A percentile compares a stretch with the other conserved stretches of the same genome.
These are phyloP conservation scores for Tipula unca DNA, from an alignment of 2,888 invertebrate genomes.

Conservation along the genomic window DNA sequence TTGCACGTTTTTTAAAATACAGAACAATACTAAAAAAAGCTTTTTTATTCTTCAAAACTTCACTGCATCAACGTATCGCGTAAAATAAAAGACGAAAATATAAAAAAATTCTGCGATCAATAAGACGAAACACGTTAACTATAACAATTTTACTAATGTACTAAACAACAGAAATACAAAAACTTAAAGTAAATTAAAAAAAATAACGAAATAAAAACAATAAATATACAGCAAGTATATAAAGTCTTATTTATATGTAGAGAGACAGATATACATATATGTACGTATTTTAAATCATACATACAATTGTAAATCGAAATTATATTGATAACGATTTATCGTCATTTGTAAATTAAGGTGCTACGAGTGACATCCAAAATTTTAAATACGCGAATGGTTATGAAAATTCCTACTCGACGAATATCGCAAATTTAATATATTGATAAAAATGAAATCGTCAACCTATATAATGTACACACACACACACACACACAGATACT, in stretches of 20 bases:
- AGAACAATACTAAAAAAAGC: background rate
- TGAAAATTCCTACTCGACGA: too few species aligned
- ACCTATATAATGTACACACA: background rate
- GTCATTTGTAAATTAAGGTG: background rate
- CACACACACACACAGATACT: background rate
- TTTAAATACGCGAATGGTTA: background rate
- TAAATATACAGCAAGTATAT: background rate
- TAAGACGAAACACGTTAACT: constrained; percentile 14
- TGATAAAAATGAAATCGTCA: background rate
- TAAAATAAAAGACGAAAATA: background rate
- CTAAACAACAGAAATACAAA: background rate
- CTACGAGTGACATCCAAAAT: background rate
- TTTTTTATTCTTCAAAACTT: background rate
- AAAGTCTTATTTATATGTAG: background rate
- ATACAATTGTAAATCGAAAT: background rate
- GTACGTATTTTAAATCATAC: background rate
- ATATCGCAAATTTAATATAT: background rate
- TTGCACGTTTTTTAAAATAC: background rate
- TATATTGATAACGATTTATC: background rate
- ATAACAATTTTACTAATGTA: constrained; percentile 14
- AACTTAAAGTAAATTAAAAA: background rate
- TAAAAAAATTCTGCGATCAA: background rate
- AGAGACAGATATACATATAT: background rate
- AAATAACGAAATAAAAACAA: background rate
- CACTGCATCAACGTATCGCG: background rate